phyloP scores from a whole-genome alignment of 2,888 invertebrate species.

The Cecidostiba fungosa region DNA sequence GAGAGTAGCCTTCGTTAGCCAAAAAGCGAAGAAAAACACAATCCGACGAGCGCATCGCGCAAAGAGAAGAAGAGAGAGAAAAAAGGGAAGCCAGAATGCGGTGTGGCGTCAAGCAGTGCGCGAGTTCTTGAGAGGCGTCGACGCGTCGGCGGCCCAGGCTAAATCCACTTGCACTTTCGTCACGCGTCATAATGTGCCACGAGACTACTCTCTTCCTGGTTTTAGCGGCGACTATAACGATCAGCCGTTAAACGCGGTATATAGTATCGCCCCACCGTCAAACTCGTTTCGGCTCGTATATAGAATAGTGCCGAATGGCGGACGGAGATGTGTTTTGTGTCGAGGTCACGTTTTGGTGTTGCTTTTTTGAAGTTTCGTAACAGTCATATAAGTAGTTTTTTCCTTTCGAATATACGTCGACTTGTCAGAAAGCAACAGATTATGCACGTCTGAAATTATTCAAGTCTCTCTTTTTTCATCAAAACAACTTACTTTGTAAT shows the following conservation, averaged over 20 bases:
- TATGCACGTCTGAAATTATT: too few species aligned
- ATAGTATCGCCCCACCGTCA: background rate
- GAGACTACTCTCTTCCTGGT: constrained; percentile 20
- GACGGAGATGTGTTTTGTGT: background rate
- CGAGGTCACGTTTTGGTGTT: background rate
- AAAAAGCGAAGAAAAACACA: background rate
- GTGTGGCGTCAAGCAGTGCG: background rate
- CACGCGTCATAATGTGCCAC: constrained; percentile 45
- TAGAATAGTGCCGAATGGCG: background rate
- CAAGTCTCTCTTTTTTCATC: background rate
- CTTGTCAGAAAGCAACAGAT: too few species aligned
- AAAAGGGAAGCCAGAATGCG: background rate
- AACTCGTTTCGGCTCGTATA: constrained; percentile 35
- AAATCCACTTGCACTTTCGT: constrained; percentile 53
- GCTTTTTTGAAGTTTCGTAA: background rate
- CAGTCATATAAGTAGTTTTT: too few species aligned
- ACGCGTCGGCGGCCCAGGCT: constrained; percentile 8
- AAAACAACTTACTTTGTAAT: background rate
- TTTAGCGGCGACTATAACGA: background rate
- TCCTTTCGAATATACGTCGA: too few species aligned
- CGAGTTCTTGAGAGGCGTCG: constrained; percentile 13
- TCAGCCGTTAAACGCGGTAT: constrained; percentile 10
- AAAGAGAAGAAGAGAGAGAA: background rate
- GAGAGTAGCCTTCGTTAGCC: background rate
- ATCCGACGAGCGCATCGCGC: background rate